Percentiles rank a stretch among this genome's conserved stretches.
Conservation (phyloP, 2,888 invertebrate genomes). For the Odontocolon sp. region DNA sequence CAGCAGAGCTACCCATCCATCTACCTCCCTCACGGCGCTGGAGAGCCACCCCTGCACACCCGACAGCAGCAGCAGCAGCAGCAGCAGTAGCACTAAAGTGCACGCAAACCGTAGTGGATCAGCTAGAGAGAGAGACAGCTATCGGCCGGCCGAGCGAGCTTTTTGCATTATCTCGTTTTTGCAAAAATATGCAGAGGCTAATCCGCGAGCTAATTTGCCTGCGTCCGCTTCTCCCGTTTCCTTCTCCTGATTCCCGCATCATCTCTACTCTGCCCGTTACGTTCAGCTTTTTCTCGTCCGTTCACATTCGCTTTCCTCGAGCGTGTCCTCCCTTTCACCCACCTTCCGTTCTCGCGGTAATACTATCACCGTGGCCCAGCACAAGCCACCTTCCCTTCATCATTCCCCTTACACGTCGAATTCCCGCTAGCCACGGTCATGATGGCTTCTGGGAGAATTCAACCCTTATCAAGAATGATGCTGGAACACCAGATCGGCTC, state of each 20-base stretch:
- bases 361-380: constrained; percentile 21
- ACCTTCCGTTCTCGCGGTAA: constrained; percentile 16
- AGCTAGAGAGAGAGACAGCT: constrained; percentile 14
- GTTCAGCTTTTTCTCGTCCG: constrained; percentile 34
- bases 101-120: constrained; percentile 60
- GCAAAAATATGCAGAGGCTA: constrained; percentile 78
- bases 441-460: constrained; percentile 52
- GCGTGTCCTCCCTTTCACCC: constrained; percentile 29
- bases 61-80: constrained; percentile 59
- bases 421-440: constrained; percentile 44
- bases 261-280: constrained; percentile 10
- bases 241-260: constrained; percentile 47
- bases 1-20: constrained; percentile 45
- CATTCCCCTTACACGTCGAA: constrained; percentile 42
- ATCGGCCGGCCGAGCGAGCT: constrained; percentile 70
- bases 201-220: constrained; percentile 76
- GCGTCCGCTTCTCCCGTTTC: constrained; percentile 41
- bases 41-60: constrained; percentile 48
- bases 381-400: constrained; percentile 48
- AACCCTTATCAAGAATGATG: constrained; percentile 59
- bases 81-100: constrained; percentile 61
- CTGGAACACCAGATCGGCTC: constrained; percentile 40
- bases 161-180: constrained; percentile 79
- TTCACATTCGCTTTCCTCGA: constrained; percentile 18
- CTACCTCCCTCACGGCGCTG: constrained; percentile 65